These are phyloP conservation scores for Isichthys henryi DNA, from an alignment of 2,113 vertebrate species.

Conservation along the genomic window DNA sequence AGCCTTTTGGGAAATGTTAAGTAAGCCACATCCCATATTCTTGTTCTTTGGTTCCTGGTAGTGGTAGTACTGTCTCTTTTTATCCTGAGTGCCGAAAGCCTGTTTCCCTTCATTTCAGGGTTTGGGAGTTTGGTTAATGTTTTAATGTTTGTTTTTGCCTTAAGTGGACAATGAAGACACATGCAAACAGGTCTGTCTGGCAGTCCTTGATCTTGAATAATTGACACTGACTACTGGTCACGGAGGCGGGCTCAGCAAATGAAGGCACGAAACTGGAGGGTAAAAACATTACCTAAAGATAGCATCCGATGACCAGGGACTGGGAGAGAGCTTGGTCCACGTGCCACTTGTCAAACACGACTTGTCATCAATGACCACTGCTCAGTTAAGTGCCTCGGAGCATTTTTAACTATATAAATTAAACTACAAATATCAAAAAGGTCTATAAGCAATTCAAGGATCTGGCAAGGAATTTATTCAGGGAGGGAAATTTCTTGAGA, in stretches of 20 bases:
- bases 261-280: neutral
- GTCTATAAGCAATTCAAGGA: neutral
- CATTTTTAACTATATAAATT: neutral
- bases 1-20: neutral
- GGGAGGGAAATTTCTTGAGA: neutral
- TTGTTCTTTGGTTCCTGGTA: neutral
- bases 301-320: neutral
- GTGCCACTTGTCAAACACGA: neutral
- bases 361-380: neutral
- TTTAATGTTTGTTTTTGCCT: conserved; percentile 2
- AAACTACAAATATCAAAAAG: neutral
- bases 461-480: neutral
- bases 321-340: neutral
- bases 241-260: neutral
- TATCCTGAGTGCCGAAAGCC: neutral
- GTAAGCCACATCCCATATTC: neutral
- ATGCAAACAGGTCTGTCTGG: neutral
- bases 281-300: neutral
- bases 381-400: neutral
- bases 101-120: neutral
- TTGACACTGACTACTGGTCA: neutral
- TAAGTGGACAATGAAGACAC: neutral
- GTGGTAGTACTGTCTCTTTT: neutral
- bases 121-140: neutral
- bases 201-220: neutral